Base-by-base conservation (phyloP, 2,888 invertebrate genomes). In the Galeruca laticollis region DNA sequence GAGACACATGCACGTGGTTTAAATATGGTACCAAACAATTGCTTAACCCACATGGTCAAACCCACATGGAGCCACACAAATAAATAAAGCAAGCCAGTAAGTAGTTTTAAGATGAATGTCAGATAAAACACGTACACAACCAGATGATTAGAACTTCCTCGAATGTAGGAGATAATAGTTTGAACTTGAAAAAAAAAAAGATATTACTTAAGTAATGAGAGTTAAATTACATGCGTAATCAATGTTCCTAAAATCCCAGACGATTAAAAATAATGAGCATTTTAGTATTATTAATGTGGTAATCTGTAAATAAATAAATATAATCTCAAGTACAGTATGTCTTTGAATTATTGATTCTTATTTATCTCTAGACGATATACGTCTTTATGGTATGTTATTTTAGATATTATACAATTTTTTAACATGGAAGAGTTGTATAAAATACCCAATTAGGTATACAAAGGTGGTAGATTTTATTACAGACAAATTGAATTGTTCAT, bases 91-190 rank as follows among this genome's bases (percentile, higher is more conserved):
- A 11, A 51, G 51, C 21, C 40, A 33, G 37, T 52, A 37, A 62
- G 37, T 62, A 62, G 62, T 62, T 62, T 62, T 62, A 52, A 51
- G 62, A 62, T 62, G 52, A 62, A 62, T 62, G 62, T 62, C 37
- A 52, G 62, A 62, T 62, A 61, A 61, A 61, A 60, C 20, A 59
- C 57, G 37, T 37, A 60, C 47, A 18, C 26, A 9, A 61, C 3
- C 62, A 35, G 37, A 51, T 51, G 37, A 62, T 52, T 62, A 47
- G 15, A 47, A 47, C 47, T 47, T 47, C 15, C 47, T 47, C 9
- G 15, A 47, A 47, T 47, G 47, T 18, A 47, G 47, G 47, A 47
- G 47, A 47, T 47, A 47, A 15, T 47, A 47, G 47, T 47, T 47
- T 15, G 47, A 47, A 47, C 47, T 47, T 47, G 47, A 47, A 47